Evolutionary conservation across 2,797 vertebrate genomes (phyloP).

Genomic region (Xiphorhynchus erythropygius): DNA sequence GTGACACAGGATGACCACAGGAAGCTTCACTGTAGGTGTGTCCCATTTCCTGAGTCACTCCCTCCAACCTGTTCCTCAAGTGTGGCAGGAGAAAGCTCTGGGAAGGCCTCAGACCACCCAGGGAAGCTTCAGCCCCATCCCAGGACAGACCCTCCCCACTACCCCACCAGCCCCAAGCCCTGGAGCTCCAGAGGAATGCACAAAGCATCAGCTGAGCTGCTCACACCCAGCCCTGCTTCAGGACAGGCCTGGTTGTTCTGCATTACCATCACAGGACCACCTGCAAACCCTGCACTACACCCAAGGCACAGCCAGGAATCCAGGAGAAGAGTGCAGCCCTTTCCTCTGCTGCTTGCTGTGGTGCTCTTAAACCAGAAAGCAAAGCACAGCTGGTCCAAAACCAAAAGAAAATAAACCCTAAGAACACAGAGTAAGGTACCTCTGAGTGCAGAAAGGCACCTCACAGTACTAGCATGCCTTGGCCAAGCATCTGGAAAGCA

Average conservation of each 20-base stretch:
- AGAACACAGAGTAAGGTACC: not conserved
- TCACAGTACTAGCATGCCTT: not conserved
- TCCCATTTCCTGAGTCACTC: not conserved
- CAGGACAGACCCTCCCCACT: not conserved
- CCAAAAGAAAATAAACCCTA: not conserved
- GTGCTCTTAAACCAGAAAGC: not conserved
- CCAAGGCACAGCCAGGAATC: not conserved
- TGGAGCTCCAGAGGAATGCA: accelerated
- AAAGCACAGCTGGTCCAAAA: not conserved
- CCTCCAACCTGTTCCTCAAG: not conserved
- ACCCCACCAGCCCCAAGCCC: accelerated
- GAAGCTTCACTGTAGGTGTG: accelerated
- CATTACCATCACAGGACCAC: not conserved
- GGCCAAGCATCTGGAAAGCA: not conserved
- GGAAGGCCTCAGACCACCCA: not conserved
- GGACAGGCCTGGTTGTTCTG: not conserved
- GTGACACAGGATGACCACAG: not conserved
- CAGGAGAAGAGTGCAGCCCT: accelerated
- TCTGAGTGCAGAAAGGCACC: not conserved
- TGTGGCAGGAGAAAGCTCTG: not conserved
- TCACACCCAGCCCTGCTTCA: not conserved
- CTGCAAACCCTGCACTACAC: not conserved
- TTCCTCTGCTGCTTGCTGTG: not conserved
- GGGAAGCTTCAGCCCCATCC: not conserved
- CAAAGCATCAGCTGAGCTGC: not conserved